These are phyloP conservation scores for Lycia hirtaria DNA, from an alignment of 2,888 invertebrate genomes.

Conservation along the genomic window DNA sequence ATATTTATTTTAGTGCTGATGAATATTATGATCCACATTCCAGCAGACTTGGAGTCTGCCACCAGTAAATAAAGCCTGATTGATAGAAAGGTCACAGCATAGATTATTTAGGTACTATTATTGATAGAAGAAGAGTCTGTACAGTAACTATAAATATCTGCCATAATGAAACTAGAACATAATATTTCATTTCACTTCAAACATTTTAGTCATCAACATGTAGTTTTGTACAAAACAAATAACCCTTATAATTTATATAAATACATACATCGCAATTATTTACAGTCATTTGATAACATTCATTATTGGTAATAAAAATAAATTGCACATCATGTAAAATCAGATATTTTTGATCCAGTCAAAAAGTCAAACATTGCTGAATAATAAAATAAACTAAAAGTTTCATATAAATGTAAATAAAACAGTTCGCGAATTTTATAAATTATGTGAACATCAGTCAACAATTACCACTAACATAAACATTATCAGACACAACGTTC, in stretches of 20 bases:
- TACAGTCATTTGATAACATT: slow-evolving; percentile 60
- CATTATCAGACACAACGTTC: slow-evolving; percentile 22
- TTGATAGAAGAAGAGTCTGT: slow-evolving; percentile 31
- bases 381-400: slow-evolving; percentile 51
- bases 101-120: slow-evolving; percentile 22
- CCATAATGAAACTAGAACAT: slow-evolving; percentile 43
- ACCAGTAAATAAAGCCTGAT: slow-evolving; percentile 44
- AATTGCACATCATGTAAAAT: slow-evolving; percentile 76
- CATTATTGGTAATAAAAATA: slow-evolving; percentile 60
- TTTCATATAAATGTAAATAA: slow-evolving; percentile 65
- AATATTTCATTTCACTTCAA: slow-evolving; percentile 52
- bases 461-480: slow-evolving; percentile 47
- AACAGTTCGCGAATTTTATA: slow-evolving; percentile 67
- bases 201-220: slow-evolving; percentile 54
- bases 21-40: slow-evolving; percentile 63
- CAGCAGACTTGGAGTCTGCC: slow-evolving; percentile 66
- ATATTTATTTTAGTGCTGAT: slow-evolving; percentile 71
- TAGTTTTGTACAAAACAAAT: slow-evolving; percentile 69
- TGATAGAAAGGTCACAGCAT: slow-evolving; percentile 27
- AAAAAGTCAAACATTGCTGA: slow-evolving; percentile 56
- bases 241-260: slow-evolving; percentile 49
- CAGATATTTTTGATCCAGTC: slow-evolving; percentile 81
- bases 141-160: slow-evolving; percentile 36
- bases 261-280: slow-evolving; percentile 65
- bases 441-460: slow-evolving; percentile 79